Evolutionary conservation across 2,797 vertebrate genomes (phyloP).

Genomic region (Philypnodon macrostomus): DNA sequence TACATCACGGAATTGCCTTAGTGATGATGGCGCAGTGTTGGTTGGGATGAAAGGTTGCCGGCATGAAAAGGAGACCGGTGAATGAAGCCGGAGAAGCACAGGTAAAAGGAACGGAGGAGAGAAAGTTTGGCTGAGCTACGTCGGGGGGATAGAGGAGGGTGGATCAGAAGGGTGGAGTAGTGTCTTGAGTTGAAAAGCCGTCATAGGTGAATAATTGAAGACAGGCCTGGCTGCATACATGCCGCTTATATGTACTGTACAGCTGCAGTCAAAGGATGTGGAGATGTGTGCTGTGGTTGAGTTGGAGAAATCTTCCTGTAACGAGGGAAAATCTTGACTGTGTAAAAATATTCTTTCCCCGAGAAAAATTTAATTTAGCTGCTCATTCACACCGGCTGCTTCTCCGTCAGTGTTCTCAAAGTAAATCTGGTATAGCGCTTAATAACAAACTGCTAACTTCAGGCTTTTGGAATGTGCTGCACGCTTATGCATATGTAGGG

Average conservation of each 20-base stretch:
- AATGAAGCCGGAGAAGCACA: slow-evolving; percentile 66
- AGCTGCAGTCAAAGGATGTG: slow-evolving; percentile 38
- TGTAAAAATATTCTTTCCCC: slow-evolving; percentile 44
- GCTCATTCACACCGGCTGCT: slow-evolving; percentile 26
- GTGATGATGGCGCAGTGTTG: slow-evolving; percentile 39
- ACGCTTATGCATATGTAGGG: slow-evolving; percentile 24
- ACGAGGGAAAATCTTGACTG: slow-evolving; percentile 61
- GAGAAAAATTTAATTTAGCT: slow-evolving; percentile 45
- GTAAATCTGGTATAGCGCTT: slow-evolving; percentile 27
- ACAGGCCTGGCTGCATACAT: slow-evolving; percentile 46
- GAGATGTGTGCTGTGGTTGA: slow-evolving; percentile 35
- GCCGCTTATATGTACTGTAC: slow-evolving; percentile 22
- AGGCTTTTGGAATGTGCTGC: slow-evolving; percentile 23
- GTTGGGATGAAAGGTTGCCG: slow-evolving; percentile 72
- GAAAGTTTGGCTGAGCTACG: slow-evolving; percentile 65
- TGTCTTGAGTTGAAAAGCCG: slow-evolving; percentile 61
- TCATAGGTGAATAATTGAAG: slow-evolving; percentile 72
- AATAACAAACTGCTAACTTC: slow-evolving; percentile 35
- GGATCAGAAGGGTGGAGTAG: slow-evolving; percentile 41
- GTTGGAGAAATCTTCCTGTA: slow-evolving; percentile 43
- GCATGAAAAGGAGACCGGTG: slow-evolving; percentile 68
- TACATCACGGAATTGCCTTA: slow-evolving; percentile 49
- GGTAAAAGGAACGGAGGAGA: slow-evolving; percentile 52
- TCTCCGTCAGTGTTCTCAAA: slow-evolving; percentile 22
- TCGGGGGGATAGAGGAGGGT: too few relatives aligned